phyloP scores from a whole-genome alignment of 1,140 invertebrate genomes.

The Pseudoatta argentina region DNA sequence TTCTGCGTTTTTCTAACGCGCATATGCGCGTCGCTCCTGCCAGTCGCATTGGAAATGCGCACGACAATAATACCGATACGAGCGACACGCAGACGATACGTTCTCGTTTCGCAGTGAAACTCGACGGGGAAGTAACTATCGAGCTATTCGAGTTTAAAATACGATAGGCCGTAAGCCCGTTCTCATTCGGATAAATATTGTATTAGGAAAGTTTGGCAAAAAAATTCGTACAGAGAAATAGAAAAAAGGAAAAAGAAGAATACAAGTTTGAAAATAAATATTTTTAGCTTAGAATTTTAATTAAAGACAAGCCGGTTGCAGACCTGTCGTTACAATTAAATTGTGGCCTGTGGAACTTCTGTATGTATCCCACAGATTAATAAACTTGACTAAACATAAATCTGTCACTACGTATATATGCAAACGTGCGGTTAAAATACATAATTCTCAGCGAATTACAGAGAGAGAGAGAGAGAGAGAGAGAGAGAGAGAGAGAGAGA shows the following conservation, averaged over 20 bases:
- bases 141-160: neutral
- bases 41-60: constrained; percentile 11
- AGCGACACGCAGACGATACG: neutral
- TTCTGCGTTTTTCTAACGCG: constrained; percentile 29
- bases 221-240: neutral
- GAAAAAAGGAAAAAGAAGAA: neutral
- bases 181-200: neutral
- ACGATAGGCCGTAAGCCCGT: neutral
- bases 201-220: neutral
- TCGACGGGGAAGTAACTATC: neutral
- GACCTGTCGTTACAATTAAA: neutral
- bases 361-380: neutral
- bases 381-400: neutral
- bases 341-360: neutral
- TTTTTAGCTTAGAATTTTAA: neutral
- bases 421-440: neutral
- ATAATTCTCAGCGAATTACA: constrained; percentile 29
- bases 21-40: too few relatives aligned
- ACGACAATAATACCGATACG: constrained; percentile 15
- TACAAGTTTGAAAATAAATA: neutral
- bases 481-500: neutral
- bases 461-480: neutral
- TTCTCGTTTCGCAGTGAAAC: neutral
- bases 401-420: neutral
- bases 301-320: neutral